Conservation (phyloP, 2,888 invertebrate species). For the Cenopis cana region DNA sequence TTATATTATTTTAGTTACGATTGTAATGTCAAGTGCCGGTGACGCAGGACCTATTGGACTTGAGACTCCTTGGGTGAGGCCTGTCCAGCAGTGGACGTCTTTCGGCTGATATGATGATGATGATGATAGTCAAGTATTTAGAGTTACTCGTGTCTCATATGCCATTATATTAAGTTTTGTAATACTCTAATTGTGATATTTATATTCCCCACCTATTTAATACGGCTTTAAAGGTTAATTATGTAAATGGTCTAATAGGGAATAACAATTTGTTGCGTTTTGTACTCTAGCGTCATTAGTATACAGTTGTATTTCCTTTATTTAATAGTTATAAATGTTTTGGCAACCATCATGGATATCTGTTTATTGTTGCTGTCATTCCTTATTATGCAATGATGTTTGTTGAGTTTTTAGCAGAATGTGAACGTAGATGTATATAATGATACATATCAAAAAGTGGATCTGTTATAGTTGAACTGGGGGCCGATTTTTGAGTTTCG, state of each 20-base stretch:
- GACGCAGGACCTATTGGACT: too few species aligned
- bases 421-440: slow-evolving; percentile 2
- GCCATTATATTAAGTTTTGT: slow-evolving; percentile 11
- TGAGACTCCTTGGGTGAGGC: too few species aligned
- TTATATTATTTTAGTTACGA: too few species aligned
- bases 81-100: too few species aligned
- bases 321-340: slow-evolving; percentile 7
- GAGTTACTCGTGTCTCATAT: background rate
- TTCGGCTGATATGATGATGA: too few species aligned
- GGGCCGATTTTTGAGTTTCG: too few species aligned
- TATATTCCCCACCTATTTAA: slow-evolving; percentile 33
- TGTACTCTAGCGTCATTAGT: background rate
- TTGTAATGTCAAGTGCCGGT: background rate
- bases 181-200: slow-evolving; percentile 39
- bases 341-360: background rate
- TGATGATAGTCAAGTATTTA: background rate
- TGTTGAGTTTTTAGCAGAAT: slow-evolving; percentile 22
- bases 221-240: slow-evolving; percentile 17
- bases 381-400: slow-evolving; percentile 10
- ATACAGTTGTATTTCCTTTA: slow-evolving; percentile 6
- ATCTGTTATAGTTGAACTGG: slow-evolving; percentile 36
- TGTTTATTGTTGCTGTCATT: background rate
- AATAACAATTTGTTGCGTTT: background rate
- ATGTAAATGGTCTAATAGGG: background rate
- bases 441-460: slow-evolving; percentile 30